phyloP scores from a whole-genome alignment of 2,888 invertebrate genomes.

The Chloroclysta siterata region DNA sequence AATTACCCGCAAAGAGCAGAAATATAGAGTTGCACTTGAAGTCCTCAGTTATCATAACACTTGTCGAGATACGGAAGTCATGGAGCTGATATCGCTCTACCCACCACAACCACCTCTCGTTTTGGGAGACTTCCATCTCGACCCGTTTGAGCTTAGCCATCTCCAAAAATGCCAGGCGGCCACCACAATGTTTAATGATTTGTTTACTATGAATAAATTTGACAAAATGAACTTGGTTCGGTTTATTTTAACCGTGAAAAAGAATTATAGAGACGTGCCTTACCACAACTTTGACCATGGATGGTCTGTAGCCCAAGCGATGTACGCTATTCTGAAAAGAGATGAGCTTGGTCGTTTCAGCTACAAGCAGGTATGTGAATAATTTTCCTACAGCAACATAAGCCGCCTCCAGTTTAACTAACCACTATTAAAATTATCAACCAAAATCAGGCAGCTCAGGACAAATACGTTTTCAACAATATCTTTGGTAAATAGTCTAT shows the following conservation, averaged over 20 bases:
- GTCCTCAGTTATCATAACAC: constrained; percentile 94
- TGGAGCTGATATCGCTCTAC: constrained; percentile 53
- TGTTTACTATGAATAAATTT: constrained; percentile 88
- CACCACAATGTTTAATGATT: constrained; percentile 90
- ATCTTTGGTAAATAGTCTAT: neutral
- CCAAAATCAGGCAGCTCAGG: too few species aligned
- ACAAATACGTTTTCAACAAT: neutral
- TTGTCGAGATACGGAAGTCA: constrained; percentile 89
- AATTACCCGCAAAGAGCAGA: constrained; percentile 92
- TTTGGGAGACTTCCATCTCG: constrained; percentile 88
- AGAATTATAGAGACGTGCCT: constrained; percentile 93
- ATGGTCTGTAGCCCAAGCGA: constrained; percentile 93
- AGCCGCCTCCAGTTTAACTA: too few species aligned
- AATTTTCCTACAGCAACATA: neutral
- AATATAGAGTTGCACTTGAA: constrained; percentile 92
- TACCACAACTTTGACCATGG: constrained; percentile 96
- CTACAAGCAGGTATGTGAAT: constrained; percentile 58
- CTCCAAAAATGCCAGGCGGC: constrained; percentile 89
- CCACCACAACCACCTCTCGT: constrained; percentile 41
- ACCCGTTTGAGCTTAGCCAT: constrained; percentile 89
- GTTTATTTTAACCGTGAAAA: constrained; percentile 92
- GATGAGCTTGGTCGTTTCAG: constrained; percentile 55
- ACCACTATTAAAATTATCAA: too few species aligned
- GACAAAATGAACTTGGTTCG: constrained; percentile 87
- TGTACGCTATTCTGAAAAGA: constrained; percentile 89